Base-by-base conservation (phyloP, 2,113 vertebrate genomes). In the Cromileptes altivelis region DNA sequence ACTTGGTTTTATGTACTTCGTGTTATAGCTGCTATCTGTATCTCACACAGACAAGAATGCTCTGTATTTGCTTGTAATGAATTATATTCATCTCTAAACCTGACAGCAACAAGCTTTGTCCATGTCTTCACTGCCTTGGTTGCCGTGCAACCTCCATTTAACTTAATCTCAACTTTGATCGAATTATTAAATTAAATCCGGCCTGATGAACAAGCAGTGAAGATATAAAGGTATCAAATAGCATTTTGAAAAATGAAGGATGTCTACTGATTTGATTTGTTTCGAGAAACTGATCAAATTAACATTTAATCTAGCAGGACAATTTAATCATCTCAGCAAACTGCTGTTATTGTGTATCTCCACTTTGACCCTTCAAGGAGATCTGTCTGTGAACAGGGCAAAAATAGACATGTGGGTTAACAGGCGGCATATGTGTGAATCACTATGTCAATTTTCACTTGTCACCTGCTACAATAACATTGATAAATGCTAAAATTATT, bases 301-400 rank as follows among this genome's bases (percentile, higher is more conserved):
- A 88, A 56, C 68, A 85, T 90, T 90, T 84, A 85, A 89, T 90
- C 77, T 75, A 82, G 70, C 49, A 27, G 33, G 61, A 68, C 61
- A 61, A 82, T 87, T 62, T 10, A 76, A 86, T 88, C 73, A 62
- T 52, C 50, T 74, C 12, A 30, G 47, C 79, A 87, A 81, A 73
- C 75, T 75, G 13, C 62, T 49, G 49, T 78, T 72, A 69, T 75
- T 77, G 50, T 82, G 25, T 9, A 47, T 42, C 47, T 86, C 25
- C 40, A 37, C 56, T 75, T 75, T 85, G 78, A 86, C 27, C 71
- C 30, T 72, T 75, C 42, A 47, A 67, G 33, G 21, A 30, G 62
- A 82, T 52, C 18, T 60, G 53, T 79, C 56, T 75, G n/a, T 73
- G 25, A 68, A 15, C 33, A 33, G n/a, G 33, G 21, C 9, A 53